Base-by-base conservation (phyloP, 2,113 vertebrate species). In the Vombatus ursinus region DNA sequence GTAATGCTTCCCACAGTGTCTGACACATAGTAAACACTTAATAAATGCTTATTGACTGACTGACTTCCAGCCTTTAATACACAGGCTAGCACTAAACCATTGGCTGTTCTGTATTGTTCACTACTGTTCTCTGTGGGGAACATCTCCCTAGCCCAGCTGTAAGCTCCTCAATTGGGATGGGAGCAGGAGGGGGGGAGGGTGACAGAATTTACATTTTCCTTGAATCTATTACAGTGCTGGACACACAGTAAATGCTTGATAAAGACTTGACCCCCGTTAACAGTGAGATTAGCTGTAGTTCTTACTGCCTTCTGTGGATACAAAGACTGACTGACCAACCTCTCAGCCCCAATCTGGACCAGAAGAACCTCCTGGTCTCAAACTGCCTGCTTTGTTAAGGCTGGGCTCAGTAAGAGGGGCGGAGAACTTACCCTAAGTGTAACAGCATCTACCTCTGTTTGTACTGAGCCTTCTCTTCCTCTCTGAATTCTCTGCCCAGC, bases 21-120 rank as follows among this genome's bases (percentile, higher is more conserved):
- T 0, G 0, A 24, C 2, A 3, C 0, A 3, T n/a, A 25, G 93
- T n/a, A 50, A 5, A 61, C 50, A 11, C 68, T 47, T 0, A 0
- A 3, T 53, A 57, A 61, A 68, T 19, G 37, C 4, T 5, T 5
- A n/a, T 16, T 14, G 37, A 44, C 19, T 84, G n/a, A 37, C 68
- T 77, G 61, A n/a, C 61, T n/a, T 77, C 37, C n/a, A 84, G 3
- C 28, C 11, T 68, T 68, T 68, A 68, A 37, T 8, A 84, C 68
- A 44, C 68, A 44, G 68, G 68, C 68, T 84, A 19, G 19, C 19
- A 84, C 19, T 84, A 22, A 44, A 84, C n/a, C 37, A 44, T 23
- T n/a, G 16, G 4, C 37, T 44, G n/a, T 22, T 6, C 68, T 84
- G 6, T 8, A n/a, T 22, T 44, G 37, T 12, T 37, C 11, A 68